Evolutionary conservation across 2,888 invertebrate genomes (phyloP), one percentile per base, ranked within the genome.

Genomic region (Epistrophe eligans): DNA sequence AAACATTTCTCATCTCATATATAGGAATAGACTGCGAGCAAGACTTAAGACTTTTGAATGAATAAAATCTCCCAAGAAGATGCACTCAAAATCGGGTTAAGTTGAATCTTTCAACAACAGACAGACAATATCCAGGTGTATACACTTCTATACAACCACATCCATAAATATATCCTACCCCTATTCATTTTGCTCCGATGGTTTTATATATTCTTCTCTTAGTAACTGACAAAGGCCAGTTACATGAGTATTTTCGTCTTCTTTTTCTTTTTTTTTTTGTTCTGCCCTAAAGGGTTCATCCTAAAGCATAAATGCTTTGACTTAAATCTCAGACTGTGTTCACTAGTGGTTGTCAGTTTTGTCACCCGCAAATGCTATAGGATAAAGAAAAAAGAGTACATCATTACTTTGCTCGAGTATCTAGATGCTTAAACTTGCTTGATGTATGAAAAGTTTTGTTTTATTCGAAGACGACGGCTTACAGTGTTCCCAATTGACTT

Each of bases 361-460:
- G 84, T 73, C 72, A 77, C 67, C 77, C 76, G 38, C 76, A 72
- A 64, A 79, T 79, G 24, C 66, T 58, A 71, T 43, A 52, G 62
- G 24, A 57, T 15, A 9, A 52, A 52, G 48, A 15, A 15, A 6
- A 24, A 13, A 35, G 3, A 60, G 76, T 72, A 77, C 80, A 77
- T 85, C 77, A 81, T 85, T 85, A 85, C 84, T 85, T 77, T 81
- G 55, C 80, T 77, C 5, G 17, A 48, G 19, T 19, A n/a, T 66
- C 45, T 17, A 45, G 43, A 4, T 28, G 19, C 24, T 43, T 62
- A 28, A 62, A 35, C 19, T n/a, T n/a, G 11, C 67, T 67, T 13
- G 66, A 17, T 7, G 10, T 24, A 60, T 60, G 7, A 58, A 66
- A n/a, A 67, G 32, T 50, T 52, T 38, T 50, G 17, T 10, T 17